A percentile compares a stretch with the other conserved stretches of the same genome.
Evolutionary conservation across 2,888 invertebrate species (phyloP).

Genomic region (Sipunculus nudus): DNA sequence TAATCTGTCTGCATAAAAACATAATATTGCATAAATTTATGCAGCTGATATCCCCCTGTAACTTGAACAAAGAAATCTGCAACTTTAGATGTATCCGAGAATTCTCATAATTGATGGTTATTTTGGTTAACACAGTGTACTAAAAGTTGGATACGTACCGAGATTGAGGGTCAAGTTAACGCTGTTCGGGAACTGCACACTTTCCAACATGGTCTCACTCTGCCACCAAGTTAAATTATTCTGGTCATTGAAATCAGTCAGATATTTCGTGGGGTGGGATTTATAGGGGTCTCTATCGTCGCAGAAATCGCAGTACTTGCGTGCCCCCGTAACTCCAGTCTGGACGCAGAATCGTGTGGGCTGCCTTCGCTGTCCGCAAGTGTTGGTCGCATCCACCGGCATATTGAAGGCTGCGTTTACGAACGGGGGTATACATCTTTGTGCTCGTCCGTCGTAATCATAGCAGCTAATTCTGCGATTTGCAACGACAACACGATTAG

Average conservation of each 20-base stretch:
- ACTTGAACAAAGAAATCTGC: neutral
- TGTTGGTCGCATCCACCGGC: slow-evolving; percentile 92
- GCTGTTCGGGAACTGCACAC: slow-evolving; percentile 87
- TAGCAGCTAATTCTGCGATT: too few species aligned
- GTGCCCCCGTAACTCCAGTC: slow-evolving; percentile 76
- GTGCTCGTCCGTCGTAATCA: slow-evolving; percentile 62
- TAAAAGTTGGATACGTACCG: slow-evolving; percentile 70
- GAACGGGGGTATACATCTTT: slow-evolving; percentile 95
- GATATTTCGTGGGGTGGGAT: slow-evolving; percentile 77
- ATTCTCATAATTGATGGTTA: neutral
- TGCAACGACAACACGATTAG: too few species aligned
- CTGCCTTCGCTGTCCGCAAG: slow-evolving; percentile 84
- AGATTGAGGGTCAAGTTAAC: slow-evolving; percentile 92
- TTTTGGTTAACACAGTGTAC: too few species aligned
- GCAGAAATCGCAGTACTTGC: slow-evolving; percentile 77
- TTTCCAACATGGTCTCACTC: slow-evolving; percentile 89
- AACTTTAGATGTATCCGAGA: neutral
- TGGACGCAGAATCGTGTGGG: slow-evolving; percentile 84
- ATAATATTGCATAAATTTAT: too few species aligned
- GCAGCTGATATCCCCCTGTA: neutral
- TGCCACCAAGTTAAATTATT: slow-evolving; percentile 66
- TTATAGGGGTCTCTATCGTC: slow-evolving; percentile 70
- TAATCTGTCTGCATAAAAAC: too few species aligned
- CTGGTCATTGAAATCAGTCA: slow-evolving; percentile 92
- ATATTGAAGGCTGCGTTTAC: slow-evolving; percentile 94